A percentile compares a stretch with the other conserved stretches of the same genome.
phyloP scores from a whole-genome alignment of 2,797 vertebrate genomes.

The Pipistrellus kuhlii region DNA sequence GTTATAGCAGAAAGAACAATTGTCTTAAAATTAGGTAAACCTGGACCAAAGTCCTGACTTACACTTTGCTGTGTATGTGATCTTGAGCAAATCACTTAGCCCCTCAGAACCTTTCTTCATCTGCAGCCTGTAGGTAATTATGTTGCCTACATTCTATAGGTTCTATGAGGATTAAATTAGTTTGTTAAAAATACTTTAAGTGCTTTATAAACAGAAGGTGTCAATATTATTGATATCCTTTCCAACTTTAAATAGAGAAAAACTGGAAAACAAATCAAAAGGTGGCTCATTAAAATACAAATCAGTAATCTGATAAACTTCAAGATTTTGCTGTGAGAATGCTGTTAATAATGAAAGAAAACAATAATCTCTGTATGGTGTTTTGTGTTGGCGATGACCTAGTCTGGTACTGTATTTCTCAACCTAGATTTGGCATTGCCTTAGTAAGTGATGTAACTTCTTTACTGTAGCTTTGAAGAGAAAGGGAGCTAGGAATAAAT shows the following conservation, averaged over 20 bases:
- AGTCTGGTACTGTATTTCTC: background rate
- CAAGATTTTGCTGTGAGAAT: conserved; percentile 52
- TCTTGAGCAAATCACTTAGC: conserved; percentile 30
- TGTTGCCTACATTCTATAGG: background rate
- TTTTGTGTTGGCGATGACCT: conserved; percentile 16
- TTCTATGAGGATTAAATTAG: conserved; percentile 23
- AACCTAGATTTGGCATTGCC: background rate
- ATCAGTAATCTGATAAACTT: conserved; percentile 30
- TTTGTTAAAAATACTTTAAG: conserved; percentile 36
- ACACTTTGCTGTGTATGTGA: background rate
- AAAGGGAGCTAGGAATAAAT: conserved; percentile 31
- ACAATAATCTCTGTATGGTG: background rate
- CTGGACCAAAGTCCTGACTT: conserved; percentile 2
- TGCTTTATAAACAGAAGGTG: background rate
- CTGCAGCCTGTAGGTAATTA: background rate
- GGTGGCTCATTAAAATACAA: conserved; percentile 19
- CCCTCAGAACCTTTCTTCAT: background rate
- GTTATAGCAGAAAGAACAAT: conserved; percentile 17
- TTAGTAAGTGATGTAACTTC: conserved; percentile 35
- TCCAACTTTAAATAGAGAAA: conserved; percentile 27
- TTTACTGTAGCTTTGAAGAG: background rate
- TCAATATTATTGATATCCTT: conserved; percentile 2
- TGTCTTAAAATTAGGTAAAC: conserved; percentile 26
- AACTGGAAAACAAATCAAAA: background rate
- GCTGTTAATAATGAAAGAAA: background rate